phyloP scores from a whole-genome alignment of 2,888 invertebrate genomes.

The Spisula subtruncata region DNA sequence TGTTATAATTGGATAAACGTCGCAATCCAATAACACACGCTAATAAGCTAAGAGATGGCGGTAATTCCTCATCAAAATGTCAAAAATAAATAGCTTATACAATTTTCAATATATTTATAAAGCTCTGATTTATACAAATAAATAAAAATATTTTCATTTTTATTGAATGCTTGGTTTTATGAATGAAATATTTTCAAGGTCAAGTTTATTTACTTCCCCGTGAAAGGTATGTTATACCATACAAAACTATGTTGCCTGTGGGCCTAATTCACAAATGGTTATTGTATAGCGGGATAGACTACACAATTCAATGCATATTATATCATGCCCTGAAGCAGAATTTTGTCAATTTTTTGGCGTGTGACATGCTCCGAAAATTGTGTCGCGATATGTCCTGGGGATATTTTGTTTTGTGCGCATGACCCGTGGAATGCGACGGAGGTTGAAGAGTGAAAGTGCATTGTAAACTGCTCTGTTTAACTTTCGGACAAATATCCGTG shows the following conservation, averaged over 20 bases:
- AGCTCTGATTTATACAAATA: not conserved
- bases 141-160: not conserved
- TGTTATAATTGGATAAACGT: constrained; percentile 19
- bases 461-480: not conserved
- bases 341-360: constrained; percentile 38
- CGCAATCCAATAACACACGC: not conserved
- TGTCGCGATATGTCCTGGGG: constrained; percentile 44
- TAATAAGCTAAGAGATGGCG: not conserved
- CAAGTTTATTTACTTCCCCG: constrained; percentile 37
- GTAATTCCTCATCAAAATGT: not conserved
- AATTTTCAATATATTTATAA: not conserved
- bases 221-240: constrained; percentile 23
- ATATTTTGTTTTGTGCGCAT: constrained; percentile 45
- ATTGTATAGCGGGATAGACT: constrained; percentile 39
- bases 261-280: constrained; percentile 30
- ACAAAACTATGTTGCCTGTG: constrained; percentile 38
- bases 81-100: not conserved
- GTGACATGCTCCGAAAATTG: constrained; percentile 42
- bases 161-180: constrained; percentile 32
- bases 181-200: constrained; percentile 47
- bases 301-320: constrained; percentile 54
- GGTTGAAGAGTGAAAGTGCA: not conserved
- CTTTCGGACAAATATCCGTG: not conserved
- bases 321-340: constrained; percentile 39
- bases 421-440: not conserved